These are phyloP conservation scores for Telenomus remus DNA, from an alignment of 1,140 invertebrate species.

Conservation along the genomic window DNA sequence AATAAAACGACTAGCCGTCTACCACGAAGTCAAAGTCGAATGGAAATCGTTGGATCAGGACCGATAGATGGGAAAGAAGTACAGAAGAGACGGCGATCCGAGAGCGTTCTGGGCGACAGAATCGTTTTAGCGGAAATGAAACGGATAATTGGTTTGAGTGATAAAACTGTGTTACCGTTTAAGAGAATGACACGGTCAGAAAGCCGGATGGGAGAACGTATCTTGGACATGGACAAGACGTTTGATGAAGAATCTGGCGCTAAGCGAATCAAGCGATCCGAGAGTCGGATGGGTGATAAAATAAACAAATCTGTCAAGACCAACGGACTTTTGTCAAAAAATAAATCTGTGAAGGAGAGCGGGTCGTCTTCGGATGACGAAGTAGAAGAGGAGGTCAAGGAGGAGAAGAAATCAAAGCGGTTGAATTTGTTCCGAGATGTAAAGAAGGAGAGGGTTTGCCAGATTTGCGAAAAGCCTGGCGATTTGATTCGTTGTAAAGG, in stretches of 20 bases:
- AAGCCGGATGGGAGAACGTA: slow-evolving; percentile 4
- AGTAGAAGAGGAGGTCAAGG: slow-evolving; percentile 56
- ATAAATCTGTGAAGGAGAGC: background rate
- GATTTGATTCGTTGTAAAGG: slow-evolving; percentile 81
- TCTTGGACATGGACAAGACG: background rate
- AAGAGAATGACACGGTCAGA: slow-evolving; percentile 7
- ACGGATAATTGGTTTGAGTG: background rate
- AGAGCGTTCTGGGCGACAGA: no score
- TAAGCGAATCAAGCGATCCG: slow-evolving; percentile 5
- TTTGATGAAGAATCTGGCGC: slow-evolving; percentile 1
- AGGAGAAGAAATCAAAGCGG: slow-evolving; percentile 61
- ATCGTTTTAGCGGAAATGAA: no score
- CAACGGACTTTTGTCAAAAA: background rate
- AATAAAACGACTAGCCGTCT: no score
- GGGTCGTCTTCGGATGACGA: slow-evolving; percentile 55
- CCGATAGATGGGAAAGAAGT: no score
- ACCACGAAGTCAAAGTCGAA: no score
- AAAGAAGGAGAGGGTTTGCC: slow-evolving; percentile 79
- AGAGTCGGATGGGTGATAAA: slow-evolving; percentile 19
- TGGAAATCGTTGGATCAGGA: no score
- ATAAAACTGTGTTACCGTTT: background rate
- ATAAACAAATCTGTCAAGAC: background rate
- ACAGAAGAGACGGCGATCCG: no score
- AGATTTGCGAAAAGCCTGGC: slow-evolving; percentile 79
- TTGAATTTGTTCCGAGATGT: slow-evolving; percentile 79